phyloP scores from a whole-genome alignment of 92 coral and sea anemone species.

The Zoanthus sociatus region DNA sequence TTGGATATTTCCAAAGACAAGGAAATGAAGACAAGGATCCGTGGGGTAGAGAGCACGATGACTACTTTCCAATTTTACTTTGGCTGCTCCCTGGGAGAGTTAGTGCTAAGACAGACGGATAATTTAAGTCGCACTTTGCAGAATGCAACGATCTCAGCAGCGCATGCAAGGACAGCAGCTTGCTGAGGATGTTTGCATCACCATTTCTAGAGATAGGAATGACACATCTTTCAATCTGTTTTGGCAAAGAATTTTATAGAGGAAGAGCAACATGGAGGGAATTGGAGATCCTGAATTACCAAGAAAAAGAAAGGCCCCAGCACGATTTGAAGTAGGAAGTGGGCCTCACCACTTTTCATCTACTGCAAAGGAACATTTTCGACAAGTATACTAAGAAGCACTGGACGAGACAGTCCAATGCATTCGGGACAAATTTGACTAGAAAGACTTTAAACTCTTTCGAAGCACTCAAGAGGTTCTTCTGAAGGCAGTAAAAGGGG shows the following conservation, averaged over 20 bases:
- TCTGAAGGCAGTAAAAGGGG: slow-evolving; percentile 63
- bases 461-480: slow-evolving; percentile 53
- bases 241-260: slow-evolving; percentile 10
- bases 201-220: slow-evolving; percentile 8
- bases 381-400: slow-evolving; percentile 9
- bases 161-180: slow-evolving; percentile 2
- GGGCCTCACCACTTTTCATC: slow-evolving; percentile 13
- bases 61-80: slow-evolving; percentile 9
- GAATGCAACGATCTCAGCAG: slow-evolving; percentile 3
- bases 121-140: slow-evolving; percentile 9
- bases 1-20: neutral
- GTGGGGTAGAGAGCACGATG: slow-evolving; percentile 6
- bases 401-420: slow-evolving; percentile 38
- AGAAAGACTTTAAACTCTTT: slow-evolving; percentile 51
- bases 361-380: slow-evolving; percentile 14
- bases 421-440: slow-evolving; percentile 50
- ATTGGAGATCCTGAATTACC: slow-evolving; percentile 13
- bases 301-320: neutral
- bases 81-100: slow-evolving; percentile 16
- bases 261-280: slow-evolving; percentile 17
- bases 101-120: slow-evolving; percentile 7
- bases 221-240: neutral
- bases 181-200: slow-evolving; percentile 16
- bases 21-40: slow-evolving; percentile 1
- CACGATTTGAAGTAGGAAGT: slow-evolving; percentile 16